Base-by-base conservation (phyloP, 2,797 vertebrate genomes). In the Diplodus sargus region DNA sequence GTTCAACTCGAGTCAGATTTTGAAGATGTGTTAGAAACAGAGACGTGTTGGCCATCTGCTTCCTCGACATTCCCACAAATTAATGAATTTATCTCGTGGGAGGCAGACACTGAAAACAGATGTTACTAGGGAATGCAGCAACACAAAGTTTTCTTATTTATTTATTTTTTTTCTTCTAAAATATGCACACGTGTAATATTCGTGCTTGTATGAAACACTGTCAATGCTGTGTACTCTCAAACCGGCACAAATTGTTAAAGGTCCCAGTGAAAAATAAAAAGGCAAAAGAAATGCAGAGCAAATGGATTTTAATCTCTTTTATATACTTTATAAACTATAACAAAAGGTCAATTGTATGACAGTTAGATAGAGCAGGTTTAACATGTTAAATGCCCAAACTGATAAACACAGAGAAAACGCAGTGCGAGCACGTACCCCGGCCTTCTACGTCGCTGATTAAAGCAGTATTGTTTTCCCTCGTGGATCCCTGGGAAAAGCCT, bases 31-130 rank as follows among this genome's bases (percentile, higher is more conserved):
- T 20, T 65, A 9, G 23, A 83, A 77, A 82, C 69, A 85, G 75
- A 83, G 75, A 83, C 60, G 3, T 67, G 72, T 70, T 65, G 80
- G 60, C 82, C 87, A 92, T 87, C 90, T 92, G 90, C 78, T 88
- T 92, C 80, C 86, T 87, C 86, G 66, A 86, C 67, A 78, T 89
- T 92, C 70, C 84, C 78, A 76, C 76, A 90, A 86, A 89, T 87
- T 78, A 91, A 91, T 91, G 75, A 85, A 83, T 83, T 81, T 82
- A 88, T 94, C 90, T 89, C 78, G 13, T 76, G 89, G 85, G 91
- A 93, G 51, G 48, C 69, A 49, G 48, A 83, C 62, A 66, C 77
- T 89, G 75, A 72, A 91, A 91, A 84, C 91, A 91, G 90, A 92
- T 93, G 92, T 90, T 75, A 75, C 0, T 23, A 49, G 74, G 62